A percentile compares a stretch with the other conserved stretches of the same genome.
Conservation (phyloP, 64 coral and sea anemone species). For the Acropora tenuis region DNA sequence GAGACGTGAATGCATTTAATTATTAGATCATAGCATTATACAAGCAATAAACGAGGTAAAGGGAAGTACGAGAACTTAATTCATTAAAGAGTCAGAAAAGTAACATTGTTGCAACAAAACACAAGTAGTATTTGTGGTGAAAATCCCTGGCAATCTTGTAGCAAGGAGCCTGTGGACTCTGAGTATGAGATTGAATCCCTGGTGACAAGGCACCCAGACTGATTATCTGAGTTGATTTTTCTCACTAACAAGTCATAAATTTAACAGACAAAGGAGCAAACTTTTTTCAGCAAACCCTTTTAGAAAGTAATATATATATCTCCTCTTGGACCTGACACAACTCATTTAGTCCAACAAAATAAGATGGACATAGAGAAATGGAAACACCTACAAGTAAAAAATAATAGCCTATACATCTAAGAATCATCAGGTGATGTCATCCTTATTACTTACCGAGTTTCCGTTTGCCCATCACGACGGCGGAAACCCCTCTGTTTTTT, state of each 20-base stretch:
- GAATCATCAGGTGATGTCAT: neutral
- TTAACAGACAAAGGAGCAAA: neutral
- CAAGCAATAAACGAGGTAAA: too few species aligned
- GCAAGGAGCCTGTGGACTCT: neutral
- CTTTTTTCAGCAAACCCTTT: neutral
- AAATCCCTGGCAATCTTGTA: neutral
- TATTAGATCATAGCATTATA: too few species aligned
- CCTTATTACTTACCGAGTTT: conserved; percentile 47
- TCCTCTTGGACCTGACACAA: neutral
- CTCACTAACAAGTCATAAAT: neutral
- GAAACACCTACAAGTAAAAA: neutral
- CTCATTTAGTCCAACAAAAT: neutral
- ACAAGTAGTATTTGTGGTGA: neutral
- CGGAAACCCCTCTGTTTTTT: conserved; percentile 12
- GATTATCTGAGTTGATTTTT: neutral
- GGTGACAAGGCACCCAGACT: neutral
- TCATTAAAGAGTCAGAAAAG: neutral
- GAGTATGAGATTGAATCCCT: neutral
- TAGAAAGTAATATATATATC: neutral
- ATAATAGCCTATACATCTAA: neutral
- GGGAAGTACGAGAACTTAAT: too few species aligned
- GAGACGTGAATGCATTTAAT: too few species aligned
- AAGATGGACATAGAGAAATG: neutral
- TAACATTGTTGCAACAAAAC: neutral
- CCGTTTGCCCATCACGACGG: conserved; percentile 20